Conservation (phyloP, 2,113 vertebrate genomes). For the Tenrec ecaudatus region DNA sequence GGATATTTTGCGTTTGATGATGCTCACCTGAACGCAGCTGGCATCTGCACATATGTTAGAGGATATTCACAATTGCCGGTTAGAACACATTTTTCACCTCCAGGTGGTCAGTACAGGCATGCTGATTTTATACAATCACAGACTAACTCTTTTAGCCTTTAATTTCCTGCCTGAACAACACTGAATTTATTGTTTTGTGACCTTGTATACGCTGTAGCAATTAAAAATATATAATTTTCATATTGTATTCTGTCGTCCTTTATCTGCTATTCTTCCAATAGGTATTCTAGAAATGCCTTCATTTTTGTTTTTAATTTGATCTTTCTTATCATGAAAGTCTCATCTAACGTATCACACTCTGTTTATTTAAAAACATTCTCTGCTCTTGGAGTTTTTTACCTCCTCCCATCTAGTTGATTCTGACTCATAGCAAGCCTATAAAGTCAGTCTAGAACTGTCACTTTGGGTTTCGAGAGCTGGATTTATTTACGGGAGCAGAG, state of each 20-base stretch:
- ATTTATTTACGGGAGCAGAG: too few species aligned
- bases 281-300: neutral
- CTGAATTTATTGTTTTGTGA: neutral
- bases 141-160: conserved; percentile 22
- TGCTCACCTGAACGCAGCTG: conserved; percentile 27
- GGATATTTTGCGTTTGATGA: neutral
- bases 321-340: conserved; percentile 14
- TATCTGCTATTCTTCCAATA: neutral
- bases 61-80: neutral
- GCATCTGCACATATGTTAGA: neutral
- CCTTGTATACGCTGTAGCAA: neutral
- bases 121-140: neutral
- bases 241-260: conserved; percentile 6
- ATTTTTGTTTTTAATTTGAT: neutral
- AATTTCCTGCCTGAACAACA: conserved; percentile 27
- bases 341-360: neutral
- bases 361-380: neutral
- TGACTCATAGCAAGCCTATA: neutral
- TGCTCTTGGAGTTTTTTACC: neutral
- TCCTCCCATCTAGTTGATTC: too few species aligned
- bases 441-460: too few species aligned
- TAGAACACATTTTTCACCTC: conserved; percentile 22
- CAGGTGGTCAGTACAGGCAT: neutral
- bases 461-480: too few species aligned
- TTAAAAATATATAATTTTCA: conserved; percentile 9